Conservation (phyloP, 2,113 vertebrate genomes). For the Melanotaenia duboulayi region DNA sequence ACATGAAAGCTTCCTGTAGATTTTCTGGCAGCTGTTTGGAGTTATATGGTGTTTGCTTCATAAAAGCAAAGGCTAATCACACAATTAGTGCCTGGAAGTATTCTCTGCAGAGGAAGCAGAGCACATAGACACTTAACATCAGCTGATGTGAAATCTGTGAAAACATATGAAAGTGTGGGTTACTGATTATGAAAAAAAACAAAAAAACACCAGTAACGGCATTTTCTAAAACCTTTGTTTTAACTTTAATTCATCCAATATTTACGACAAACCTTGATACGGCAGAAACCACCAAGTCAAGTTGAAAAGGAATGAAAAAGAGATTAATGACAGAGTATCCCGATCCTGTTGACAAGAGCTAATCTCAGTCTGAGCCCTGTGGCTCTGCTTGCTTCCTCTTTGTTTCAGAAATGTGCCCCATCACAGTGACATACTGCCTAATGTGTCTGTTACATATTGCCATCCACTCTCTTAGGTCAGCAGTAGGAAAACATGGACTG, state of each 20-base stretch:
- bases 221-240: constrained; percentile 12
- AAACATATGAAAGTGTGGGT: constrained; percentile 2
- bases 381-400: constrained; percentile 2
- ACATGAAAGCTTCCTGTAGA: constrained; percentile 22
- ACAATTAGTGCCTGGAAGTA: constrained; percentile 14
- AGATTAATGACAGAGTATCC: neutral
- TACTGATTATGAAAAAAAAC: constrained; percentile 15
- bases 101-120: constrained; percentile 22
- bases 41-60: constrained; percentile 25
- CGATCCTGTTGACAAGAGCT: neutral
- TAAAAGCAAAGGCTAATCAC: constrained; percentile 42
- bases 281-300: neutral
- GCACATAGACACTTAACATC: constrained; percentile 23
- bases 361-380: constrained; percentile 4
- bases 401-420: neutral
- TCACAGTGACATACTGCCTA: constrained; percentile 27
- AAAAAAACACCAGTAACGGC: neutral
- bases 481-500: constrained; percentile 16
- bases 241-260: neutral
- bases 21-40: constrained; percentile 13
- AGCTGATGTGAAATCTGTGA: constrained; percentile 12
- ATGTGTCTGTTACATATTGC: constrained; percentile 19
- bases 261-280: neutral
- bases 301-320: constrained; percentile 7
- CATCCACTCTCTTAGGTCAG: constrained; percentile 35